Evolutionary conservation across 2,113 vertebrate species (phyloP).

Genomic region (Catharus bicknelli): DNA sequence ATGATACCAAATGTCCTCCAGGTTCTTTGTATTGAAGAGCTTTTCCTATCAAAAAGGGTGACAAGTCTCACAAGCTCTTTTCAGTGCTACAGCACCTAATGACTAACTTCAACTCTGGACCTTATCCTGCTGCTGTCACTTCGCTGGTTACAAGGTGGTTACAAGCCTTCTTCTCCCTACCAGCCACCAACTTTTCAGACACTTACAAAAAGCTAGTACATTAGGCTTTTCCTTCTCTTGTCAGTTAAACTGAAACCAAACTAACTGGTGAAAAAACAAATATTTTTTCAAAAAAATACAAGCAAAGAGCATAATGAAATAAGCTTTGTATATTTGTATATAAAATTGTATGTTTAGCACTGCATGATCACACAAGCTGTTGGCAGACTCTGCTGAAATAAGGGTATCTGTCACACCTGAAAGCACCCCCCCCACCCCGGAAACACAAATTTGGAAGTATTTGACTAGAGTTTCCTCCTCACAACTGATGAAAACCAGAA

Average conservation of each 20-base stretch:
- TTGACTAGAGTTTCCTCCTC: not conserved
- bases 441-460: not conserved
- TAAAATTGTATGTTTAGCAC: not conserved
- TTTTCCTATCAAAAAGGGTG: not conserved
- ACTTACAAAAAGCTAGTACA: not conserved
- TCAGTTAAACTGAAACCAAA: not conserved
- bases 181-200: not conserved
- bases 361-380: not conserved
- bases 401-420: not conserved
- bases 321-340: not conserved
- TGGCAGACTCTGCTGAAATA: not conserved
- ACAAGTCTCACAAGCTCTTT: not conserved
- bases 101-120: not conserved
- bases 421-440: not conserved
- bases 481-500: not conserved
- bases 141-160: not conserved
- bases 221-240: not conserved
- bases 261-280: not conserved
- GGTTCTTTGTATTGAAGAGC: not conserved
- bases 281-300: not conserved
- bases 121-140: not conserved
- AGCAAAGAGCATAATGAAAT: not conserved
- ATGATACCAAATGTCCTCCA: not conserved
- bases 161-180: not conserved
- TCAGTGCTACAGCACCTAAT: not conserved